Evolutionary conservation across 2,113 vertebrate species (phyloP).

Genomic region (Gallinago paraguaiae): DNA sequence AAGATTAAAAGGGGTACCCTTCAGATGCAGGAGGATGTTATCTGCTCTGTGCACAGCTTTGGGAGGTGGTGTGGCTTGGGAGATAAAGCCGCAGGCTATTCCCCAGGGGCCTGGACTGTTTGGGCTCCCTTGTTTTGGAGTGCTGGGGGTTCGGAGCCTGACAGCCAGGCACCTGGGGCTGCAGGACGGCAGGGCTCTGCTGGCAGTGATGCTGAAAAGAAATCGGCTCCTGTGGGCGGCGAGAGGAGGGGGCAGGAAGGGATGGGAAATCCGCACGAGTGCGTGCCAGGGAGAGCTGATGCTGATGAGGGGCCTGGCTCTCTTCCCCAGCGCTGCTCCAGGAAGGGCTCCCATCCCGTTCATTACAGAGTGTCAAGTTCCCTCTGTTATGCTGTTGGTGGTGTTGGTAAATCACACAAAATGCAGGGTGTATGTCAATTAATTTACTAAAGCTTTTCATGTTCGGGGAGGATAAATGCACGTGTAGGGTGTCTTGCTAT

Average conservation of each 20-base stretch:
- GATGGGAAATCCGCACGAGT: not conserved
- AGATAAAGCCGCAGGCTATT: conserved; percentile 55
- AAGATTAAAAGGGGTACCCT: conserved; percentile 6
- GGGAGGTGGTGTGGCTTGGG: conserved; percentile 20
- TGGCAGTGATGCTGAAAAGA: not conserved
- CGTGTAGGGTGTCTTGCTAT: not conserved
- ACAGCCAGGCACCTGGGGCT: not conserved
- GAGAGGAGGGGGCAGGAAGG: not conserved
- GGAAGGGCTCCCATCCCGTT: not conserved
- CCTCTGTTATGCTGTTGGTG: not conserved
- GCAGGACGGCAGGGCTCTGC: not conserved
- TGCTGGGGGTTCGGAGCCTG: not conserved
- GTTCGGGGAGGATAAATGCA: not conserved
- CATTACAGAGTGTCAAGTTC: not conserved
- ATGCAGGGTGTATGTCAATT: not conserved
- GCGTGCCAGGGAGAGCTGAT: not conserved
- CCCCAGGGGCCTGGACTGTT: not conserved
- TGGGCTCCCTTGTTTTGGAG: not conserved
- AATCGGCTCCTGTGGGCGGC: rapidly evolving
- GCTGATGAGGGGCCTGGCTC: not conserved
- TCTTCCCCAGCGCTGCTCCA: not conserved
- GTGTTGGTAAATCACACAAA: not conserved
- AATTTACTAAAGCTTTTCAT: not conserved
- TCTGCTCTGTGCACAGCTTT: conserved; percentile 46
- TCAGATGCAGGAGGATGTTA: conserved; percentile 35